Evolutionary conservation across 2,113 vertebrate genomes (phyloP), one percentile per base, ranked within the genome.

Genomic region (Channa maculata): DNA sequence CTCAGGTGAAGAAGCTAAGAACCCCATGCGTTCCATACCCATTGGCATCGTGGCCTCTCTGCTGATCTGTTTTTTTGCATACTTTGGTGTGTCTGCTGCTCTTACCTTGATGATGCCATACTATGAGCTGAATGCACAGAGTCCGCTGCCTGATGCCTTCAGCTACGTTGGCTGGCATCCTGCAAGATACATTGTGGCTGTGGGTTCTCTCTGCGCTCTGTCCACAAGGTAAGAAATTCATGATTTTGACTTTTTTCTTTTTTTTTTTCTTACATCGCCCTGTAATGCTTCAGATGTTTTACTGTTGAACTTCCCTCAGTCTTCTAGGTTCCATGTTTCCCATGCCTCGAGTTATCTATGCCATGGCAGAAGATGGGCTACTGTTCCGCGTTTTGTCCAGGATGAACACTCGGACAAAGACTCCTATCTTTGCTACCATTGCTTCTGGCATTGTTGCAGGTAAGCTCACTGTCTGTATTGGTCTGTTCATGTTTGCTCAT

Each of bases 71-170:
- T 98, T 99, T 5, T 93, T 98, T 64, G 97, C 96, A 2, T 99
- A 99, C 88, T 99, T 96, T 0, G 97, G 96, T 0, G 97, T 99
- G 52, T 99, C 97, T 0, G 96, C 97, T 0, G 96, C 98, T 6
- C 94, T 99, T 44, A 99, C 97, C 0, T 90, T 99, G 64, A 98
- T 99, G 98, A 98, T 98, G 91, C 98, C 98, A 3, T 99, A 99
- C 89, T 98, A 95, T 82, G 77, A 87, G 78, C 94, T 99, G 79
- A 89, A 95, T 79, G 92, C 91, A 1, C 86, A 95, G 45, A 99
- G 98, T 68, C 97, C 98, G 5, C 90, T 99, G 77, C 98, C 98
- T 0, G 95, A 96, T 73, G 98, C 97, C 57, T 99, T 98, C 92
- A 94, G 88, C 57, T 51, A 90, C 0, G 94, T 97, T 2, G 95